These are phyloP conservation scores for Psittacula derbiana DNA, from an alignment of 2,797 vertebrate genomes.

Conservation along the genomic window DNA sequence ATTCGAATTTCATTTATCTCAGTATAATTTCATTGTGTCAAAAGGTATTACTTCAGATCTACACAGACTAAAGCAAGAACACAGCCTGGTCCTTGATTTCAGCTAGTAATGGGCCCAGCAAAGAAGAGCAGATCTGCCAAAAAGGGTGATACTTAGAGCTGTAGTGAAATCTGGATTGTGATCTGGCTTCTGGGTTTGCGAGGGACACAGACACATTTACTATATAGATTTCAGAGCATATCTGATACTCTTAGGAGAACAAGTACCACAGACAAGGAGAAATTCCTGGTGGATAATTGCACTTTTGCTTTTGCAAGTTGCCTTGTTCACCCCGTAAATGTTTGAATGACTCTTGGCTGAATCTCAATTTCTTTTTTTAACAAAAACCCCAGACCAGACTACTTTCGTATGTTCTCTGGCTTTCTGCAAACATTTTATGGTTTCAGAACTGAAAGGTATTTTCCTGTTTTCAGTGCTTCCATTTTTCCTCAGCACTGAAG, in stretches of 20 bases:
- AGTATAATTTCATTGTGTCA: background rate
- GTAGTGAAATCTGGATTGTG: background rate
- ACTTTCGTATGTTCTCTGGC: background rate
- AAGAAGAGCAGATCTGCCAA: background rate
- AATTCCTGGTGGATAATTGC: background rate
- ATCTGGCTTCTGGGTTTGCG: background rate
- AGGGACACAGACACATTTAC: background rate
- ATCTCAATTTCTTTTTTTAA: background rate
- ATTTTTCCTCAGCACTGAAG: background rate
- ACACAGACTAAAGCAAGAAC: background rate
- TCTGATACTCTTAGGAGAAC: background rate
- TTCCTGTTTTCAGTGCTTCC: background rate
- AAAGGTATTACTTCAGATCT: background rate
- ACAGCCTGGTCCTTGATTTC: background rate
- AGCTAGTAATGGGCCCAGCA: background rate
- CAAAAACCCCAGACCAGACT: background rate
- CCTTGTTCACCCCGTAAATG: background rate
- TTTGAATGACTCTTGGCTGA: background rate
- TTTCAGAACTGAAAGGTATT: constrained; percentile 11
- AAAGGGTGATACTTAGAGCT: background rate
- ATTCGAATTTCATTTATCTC: background rate
- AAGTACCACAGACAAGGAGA: background rate
- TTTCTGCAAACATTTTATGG: background rate
- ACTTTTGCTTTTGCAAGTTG: background rate
- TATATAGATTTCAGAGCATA: background rate